A percentile compares a stretch with the other conserved stretches of the same genome.
These are phyloP conservation scores for Minunthozetes semirufus DNA, from an alignment of 2,888 invertebrate species.

Conservation along the genomic window DNA sequence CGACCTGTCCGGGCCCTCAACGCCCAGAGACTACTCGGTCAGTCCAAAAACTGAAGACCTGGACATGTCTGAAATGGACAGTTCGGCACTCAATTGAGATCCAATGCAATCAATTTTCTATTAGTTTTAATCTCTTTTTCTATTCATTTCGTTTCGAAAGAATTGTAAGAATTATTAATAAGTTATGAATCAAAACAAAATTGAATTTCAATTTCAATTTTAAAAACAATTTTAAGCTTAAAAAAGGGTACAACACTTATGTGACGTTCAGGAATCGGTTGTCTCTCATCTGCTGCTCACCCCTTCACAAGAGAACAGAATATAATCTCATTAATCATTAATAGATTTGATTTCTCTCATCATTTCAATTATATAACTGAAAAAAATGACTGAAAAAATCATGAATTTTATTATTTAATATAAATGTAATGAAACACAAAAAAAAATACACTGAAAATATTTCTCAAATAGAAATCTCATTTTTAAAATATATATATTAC, in stretches of 20 bases:
- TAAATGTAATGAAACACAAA: too few relatives aligned
- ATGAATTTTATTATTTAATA: not conserved
- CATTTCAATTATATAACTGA: not conserved
- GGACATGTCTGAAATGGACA: not conserved
- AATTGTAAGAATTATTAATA: not conserved
- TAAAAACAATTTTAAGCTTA: not conserved
- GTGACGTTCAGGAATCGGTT: conserved; percentile 1
- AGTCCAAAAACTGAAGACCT: conserved; percentile 12
- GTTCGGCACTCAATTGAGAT: not conserved
- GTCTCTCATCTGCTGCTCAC: not conserved
- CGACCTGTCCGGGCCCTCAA: not conserved
- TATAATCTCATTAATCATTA: not conserved
- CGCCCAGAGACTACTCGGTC: conserved; percentile 11
- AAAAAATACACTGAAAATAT: not conserved
- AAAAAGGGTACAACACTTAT: conserved; percentile 10
- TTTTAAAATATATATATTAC: not conserved
- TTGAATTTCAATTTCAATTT: not conserved
- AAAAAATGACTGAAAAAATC: not conserved
- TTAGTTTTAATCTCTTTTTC: not conserved
- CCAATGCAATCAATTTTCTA: not conserved
- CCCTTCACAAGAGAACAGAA: not conserved
- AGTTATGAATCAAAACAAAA: not conserved
- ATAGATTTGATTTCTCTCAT: not conserved
- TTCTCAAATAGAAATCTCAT: not conserved
- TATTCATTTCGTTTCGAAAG: not conserved